Percentiles rank a stretch among this genome's conserved stretches.
Conservation (phyloP, 2,888 invertebrate species). For the Ceramica pisi region DNA sequence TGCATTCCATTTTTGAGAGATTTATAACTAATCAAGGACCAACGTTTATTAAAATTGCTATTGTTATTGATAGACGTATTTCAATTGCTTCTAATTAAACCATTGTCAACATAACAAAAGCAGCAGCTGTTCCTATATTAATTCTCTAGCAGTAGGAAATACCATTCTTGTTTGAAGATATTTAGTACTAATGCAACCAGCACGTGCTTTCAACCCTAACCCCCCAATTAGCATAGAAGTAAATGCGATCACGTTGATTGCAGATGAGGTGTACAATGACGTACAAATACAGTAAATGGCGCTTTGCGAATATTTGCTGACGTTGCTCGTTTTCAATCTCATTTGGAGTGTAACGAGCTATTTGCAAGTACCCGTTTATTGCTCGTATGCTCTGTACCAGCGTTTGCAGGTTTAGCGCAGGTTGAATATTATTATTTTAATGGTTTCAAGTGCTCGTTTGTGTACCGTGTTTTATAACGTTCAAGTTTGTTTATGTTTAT, state of each 20-base stretch:
- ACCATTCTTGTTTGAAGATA: not conserved
- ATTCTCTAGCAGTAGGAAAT: not conserved
- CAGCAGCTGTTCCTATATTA: not conserved
- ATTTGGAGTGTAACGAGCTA: constrained; percentile 75
- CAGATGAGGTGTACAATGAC: constrained; percentile 48
- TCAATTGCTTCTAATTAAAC: not conserved
- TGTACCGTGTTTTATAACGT: constrained; percentile 47
- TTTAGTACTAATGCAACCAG: not conserved
- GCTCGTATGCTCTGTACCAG: constrained; percentile 49
- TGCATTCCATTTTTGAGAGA: not conserved
- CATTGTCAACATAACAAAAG: not conserved
- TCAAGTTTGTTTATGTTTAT: constrained; percentile 28
- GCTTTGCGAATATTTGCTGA: constrained; percentile 71
- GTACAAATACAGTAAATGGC: constrained; percentile 60
- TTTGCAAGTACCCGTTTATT: constrained; percentile 70
- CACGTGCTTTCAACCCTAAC: constrained; percentile 19
- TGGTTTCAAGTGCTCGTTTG: constrained; percentile 51
- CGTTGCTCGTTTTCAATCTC: constrained; percentile 71
- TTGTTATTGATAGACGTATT: not conserved
- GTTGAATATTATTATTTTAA: constrained; percentile 63
- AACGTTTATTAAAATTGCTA: not conserved
- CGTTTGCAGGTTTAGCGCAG: constrained; percentile 55
- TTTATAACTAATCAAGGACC: not conserved
- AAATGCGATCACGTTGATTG: constrained; percentile 48
- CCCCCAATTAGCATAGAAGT: constrained; percentile 31